Conservation (phyloP, 2,113 vertebrate genomes). For the Ahaetulla prasina region DNA sequence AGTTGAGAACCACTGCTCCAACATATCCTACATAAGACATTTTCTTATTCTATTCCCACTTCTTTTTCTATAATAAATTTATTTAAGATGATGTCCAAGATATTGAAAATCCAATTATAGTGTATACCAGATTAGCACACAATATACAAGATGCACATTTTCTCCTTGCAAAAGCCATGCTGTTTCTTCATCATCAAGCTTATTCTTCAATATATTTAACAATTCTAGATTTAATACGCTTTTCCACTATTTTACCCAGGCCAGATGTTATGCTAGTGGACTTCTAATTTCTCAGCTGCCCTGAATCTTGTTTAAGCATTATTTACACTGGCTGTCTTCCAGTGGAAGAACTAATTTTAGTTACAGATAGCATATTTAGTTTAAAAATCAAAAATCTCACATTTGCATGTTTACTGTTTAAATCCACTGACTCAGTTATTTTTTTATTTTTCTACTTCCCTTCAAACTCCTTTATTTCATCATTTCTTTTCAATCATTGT, state of each 20-base stretch:
- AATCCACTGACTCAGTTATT: neutral
- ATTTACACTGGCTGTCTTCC: neutral
- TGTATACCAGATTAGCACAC: neutral
- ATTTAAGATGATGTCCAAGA: neutral
- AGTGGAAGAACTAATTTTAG: neutral
- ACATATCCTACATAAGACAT: neutral
- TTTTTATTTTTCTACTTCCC: neutral
- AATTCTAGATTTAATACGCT: neutral
- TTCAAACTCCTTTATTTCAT: neutral
- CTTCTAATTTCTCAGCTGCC: neutral
- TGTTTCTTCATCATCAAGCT: neutral
- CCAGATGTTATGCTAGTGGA: neutral
- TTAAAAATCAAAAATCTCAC: neutral
- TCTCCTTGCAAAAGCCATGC: neutral
- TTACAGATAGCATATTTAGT: neutral
- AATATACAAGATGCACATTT: neutral
- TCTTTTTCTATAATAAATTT: neutral
- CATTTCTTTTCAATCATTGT: neutral
- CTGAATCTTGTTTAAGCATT: neutral
- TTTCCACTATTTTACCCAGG: neutral
- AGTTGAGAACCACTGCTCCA: too few species aligned
- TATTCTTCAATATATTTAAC: neutral
- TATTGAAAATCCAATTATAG: neutral
- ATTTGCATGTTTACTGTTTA: neutral
- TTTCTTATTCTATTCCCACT: neutral